Percentiles rank a stretch among this genome's conserved stretches.
phyloP scores from a whole-genome alignment of 2,888 invertebrate species.

The Cephalotes varians region DNA sequence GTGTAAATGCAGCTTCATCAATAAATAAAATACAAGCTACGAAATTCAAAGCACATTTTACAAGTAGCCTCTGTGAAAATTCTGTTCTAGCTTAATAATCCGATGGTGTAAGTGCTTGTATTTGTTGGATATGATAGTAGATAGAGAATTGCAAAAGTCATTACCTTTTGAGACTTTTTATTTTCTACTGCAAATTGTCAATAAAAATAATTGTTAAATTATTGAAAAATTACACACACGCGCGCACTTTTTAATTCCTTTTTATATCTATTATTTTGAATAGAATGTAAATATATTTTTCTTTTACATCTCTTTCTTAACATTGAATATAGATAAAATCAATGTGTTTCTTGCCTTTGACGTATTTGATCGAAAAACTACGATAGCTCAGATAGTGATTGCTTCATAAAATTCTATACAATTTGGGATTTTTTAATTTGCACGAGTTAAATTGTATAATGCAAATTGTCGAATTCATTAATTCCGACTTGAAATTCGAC shows the following conservation, averaged over 20 bases:
- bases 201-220: neutral
- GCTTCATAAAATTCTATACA: neutral
- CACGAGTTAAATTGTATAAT: neutral
- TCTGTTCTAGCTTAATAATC: no score
- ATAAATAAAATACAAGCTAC: no score
- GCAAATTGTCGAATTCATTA: neutral
- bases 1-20: no score
- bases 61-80: no score
- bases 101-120: no score
- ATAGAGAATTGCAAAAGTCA: neutral
- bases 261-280: neutral
- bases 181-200: neutral
- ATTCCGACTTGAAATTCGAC: neutral
- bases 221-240: neutral
- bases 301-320: neutral
- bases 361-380: constrained; percentile 40
- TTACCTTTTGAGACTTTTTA: neutral
- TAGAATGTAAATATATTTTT: neutral
- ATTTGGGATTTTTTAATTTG: neutral
- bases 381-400: neutral
- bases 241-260: no score
- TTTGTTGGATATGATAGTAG: no score
- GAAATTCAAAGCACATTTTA: no score
- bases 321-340: neutral
- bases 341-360: neutral